These are phyloP conservation scores for Lates calcarifer DNA, from an alignment of 2,113 vertebrate species.

Conservation along the genomic window DNA sequence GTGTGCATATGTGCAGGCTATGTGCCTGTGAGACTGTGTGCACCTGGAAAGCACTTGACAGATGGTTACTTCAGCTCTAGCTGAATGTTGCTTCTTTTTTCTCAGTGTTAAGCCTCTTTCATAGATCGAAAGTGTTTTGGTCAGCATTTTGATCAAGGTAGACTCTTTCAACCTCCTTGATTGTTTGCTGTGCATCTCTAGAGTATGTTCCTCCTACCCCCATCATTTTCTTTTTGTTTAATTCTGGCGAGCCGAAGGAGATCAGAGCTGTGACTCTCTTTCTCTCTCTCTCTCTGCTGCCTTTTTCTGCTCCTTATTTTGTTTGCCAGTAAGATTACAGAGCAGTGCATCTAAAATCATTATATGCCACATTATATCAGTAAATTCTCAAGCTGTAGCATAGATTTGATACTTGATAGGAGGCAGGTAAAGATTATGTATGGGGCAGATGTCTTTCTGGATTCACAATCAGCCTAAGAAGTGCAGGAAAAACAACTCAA, in stretches of 20 bases:
- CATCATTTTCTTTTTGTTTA: slow-evolving; percentile 68
- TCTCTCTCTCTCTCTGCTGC: slow-evolving; percentile 36
- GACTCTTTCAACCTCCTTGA: slow-evolving; percentile 63
- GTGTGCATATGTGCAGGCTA: slow-evolving; percentile 71
- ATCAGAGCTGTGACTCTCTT: slow-evolving; percentile 54
- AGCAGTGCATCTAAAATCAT: slow-evolving; percentile 49
- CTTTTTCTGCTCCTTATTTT: slow-evolving; percentile 1
- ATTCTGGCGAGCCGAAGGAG: slow-evolving; percentile 56
- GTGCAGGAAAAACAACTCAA: background rate
- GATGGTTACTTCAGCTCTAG: slow-evolving; percentile 74
- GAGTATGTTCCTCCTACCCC: slow-evolving; percentile 64
- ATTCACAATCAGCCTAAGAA: background rate
- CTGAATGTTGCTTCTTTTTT: slow-evolving; percentile 67
- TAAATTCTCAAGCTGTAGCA: slow-evolving; percentile 18
- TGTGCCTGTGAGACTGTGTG: slow-evolving; percentile 68
- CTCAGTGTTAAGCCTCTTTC: slow-evolving; percentile 71
- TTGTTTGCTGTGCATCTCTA: slow-evolving; percentile 65
- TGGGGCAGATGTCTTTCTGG: slow-evolving; percentile 3
- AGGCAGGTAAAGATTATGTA: slow-evolving; percentile 35
- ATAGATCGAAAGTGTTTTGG: slow-evolving; percentile 72
- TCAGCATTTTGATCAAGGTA: slow-evolving; percentile 78
- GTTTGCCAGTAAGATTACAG: slow-evolving; percentile 55
- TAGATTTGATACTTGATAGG: slow-evolving; percentile 11
- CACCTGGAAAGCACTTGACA: slow-evolving; percentile 79
- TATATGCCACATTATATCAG: slow-evolving; percentile 43